Evolutionary conservation across 2,888 invertebrate genomes (phyloP).

Genomic region (Perizoma affinitatum): DNA sequence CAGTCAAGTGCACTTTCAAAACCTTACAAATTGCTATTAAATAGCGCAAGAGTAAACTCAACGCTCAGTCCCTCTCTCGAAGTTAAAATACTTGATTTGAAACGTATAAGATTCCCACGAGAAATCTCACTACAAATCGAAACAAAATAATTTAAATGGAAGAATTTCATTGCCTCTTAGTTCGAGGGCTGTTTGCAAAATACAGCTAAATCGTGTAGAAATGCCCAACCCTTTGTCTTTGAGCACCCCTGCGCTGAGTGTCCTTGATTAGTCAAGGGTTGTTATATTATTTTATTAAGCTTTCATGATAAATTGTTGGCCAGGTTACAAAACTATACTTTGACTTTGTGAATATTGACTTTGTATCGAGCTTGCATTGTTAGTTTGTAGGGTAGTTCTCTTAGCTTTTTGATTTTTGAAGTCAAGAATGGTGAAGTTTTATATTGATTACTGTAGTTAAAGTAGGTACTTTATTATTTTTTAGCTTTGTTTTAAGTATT

Average conservation of each 20-base stretch:
- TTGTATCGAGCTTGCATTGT: slow-evolving; percentile 36
- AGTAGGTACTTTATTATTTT: background rate
- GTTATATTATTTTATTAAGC: slow-evolving; percentile 29
- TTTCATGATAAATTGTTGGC: slow-evolving; percentile 22
- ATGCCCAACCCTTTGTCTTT: slow-evolving; percentile 66
- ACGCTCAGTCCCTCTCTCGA: background rate
- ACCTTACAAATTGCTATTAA: slow-evolving; percentile 7
- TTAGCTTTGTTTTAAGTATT: slow-evolving; percentile 18
- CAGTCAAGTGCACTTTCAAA: background rate
- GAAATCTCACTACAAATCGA: slow-evolving; percentile 45
- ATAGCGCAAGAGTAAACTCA: background rate
- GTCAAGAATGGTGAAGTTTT: slow-evolving; percentile 14
- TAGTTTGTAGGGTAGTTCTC: slow-evolving; percentile 17
- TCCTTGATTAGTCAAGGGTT: slow-evolving; percentile 63
- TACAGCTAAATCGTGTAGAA: slow-evolving; percentile 70
- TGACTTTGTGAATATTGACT: slow-evolving; percentile 37
- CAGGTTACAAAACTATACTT: slow-evolving; percentile 21
- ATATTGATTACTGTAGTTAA: background rate
- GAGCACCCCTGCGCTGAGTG: slow-evolving; percentile 43
- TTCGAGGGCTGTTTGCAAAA: slow-evolving; percentile 76
- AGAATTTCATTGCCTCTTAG: slow-evolving; percentile 58
- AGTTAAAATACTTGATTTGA: slow-evolving; percentile 6
- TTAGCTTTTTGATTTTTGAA: slow-evolving; percentile 27
- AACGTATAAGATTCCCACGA: slow-evolving; percentile 57
- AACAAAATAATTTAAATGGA: slow-evolving; percentile 61